A percentile compares a stretch with the other conserved stretches of the same genome.
These are phyloP conservation scores for Nomada fucata DNA, from an alignment of 2,888 invertebrate species.

Conservation along the genomic window DNA sequence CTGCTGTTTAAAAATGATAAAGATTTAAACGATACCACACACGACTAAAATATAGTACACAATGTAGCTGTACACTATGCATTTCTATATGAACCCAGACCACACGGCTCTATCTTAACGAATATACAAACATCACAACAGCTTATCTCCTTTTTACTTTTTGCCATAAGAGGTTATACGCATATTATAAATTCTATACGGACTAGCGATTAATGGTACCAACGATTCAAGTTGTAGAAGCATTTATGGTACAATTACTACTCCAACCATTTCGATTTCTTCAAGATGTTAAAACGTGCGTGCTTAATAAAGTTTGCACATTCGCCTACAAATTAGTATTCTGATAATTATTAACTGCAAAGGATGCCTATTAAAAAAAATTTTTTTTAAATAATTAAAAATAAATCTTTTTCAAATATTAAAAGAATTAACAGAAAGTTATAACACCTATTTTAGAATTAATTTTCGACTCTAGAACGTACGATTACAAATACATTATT, in stretches of 20 bases:
- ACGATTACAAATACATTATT: too few species aligned
- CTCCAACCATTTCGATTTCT: conserved; percentile 21
- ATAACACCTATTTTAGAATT: too few species aligned
- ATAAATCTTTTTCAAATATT: too few species aligned
- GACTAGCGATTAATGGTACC: conserved; percentile 51
- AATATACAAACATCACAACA: conserved; percentile 62
- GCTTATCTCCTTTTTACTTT: conserved; percentile 36
- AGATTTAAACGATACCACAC: conserved; percentile 14
- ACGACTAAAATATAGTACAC: conserved; percentile 6
- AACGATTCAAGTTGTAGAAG: conserved; percentile 50
- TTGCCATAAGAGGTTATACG: conserved; percentile 38
- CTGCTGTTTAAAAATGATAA: background rate
- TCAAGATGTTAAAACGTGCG: conserved; percentile 26
- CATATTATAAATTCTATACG: conserved; percentile 54
- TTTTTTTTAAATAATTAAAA: too few species aligned
- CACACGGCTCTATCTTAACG: conserved; percentile 50
- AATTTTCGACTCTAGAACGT: too few species aligned
- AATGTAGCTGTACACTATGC: conserved; percentile 36
- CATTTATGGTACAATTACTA: conserved; percentile 45
- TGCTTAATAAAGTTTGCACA: conserved; percentile 41
- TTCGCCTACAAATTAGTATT: background rate
- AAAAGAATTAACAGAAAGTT: too few species aligned
- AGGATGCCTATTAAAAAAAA: background rate
- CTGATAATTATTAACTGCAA: conserved; percentile 8
- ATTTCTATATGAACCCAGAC: conserved; percentile 38